Base-by-base conservation (phyloP, 2,888 invertebrate species). In the Poecilobothrus nobilitatus region DNA sequence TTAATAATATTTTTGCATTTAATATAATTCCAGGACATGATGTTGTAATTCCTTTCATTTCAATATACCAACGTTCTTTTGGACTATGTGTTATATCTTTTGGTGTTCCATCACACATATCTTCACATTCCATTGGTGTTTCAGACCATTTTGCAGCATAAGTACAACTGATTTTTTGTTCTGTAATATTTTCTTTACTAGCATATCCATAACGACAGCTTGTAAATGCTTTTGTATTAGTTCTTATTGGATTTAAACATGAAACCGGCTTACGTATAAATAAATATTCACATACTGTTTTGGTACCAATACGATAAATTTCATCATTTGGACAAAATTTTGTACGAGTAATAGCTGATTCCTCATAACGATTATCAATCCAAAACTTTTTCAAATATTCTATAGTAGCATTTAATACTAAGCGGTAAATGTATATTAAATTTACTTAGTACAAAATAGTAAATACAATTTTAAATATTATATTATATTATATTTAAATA, bases 1-100 rank as follows among this genome's bases (percentile, higher is more conserved):
- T 53, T 53, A 53, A 53, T 53, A 53, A 53, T 3, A 53, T 53
- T 53, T 53, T 53, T n/a, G 53, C 53, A 53, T 53, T 53, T 53
- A 53, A 53, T 53, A 53, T 53, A 12, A 53, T 53, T 18, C 53
- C 53, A 12, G 53, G 53, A 53, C 53, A 53, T 15, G 53, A 53
- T 53, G 53, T 53, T 18, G 53, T 53, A 15, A 53, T 53, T 53
- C 53, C 53, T 53, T 53, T 53, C 53, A 53, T 53, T 53, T 53
- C 53, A 53, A 53, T 53, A 53, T 53, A 53, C 53, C 53, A 53
- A 12, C 6, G 15, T 6, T 53, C 18, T 53, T 53, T 53, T 15
- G n/a, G 53, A 53, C 53, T n/a, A 15, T 12, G 15, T 6, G 2
- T 18, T 12, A 53, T 6, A 15, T 18, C 3, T 12, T 12, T 53